A percentile compares a stretch with the other conserved stretches of the same genome.
phyloP scores from a whole-genome alignment of 1,140 invertebrate genomes.

The Lucilia cuprina region DNA sequence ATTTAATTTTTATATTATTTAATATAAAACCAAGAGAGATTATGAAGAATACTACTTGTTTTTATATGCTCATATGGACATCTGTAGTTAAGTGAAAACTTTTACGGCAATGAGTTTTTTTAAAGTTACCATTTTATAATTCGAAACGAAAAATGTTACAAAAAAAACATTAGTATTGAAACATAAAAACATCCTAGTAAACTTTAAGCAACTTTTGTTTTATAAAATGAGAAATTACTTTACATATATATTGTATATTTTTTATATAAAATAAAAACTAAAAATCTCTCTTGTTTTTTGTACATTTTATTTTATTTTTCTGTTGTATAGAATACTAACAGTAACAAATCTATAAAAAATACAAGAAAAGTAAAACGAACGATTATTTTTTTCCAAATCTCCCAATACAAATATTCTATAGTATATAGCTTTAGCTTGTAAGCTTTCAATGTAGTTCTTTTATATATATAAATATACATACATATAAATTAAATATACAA shows the following conservation, averaged over 20 bases:
- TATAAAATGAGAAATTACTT: too few relatives aligned
- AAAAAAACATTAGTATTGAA: too few relatives aligned
- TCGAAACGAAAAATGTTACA: too few relatives aligned
- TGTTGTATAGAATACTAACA: not conserved
- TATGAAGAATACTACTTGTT: not conserved
- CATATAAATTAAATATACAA: not conserved
- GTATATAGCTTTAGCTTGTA: conserved; percentile 31
- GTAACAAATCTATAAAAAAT: not conserved
- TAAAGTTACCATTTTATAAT: too few relatives aligned
- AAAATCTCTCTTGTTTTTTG: not conserved
- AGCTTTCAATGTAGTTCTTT: conserved; percentile 29
- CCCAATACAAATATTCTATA: not conserved
- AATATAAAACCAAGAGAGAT: not conserved
- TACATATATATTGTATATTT: not conserved
- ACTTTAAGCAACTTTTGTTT: too few relatives aligned
- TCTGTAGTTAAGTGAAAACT: too few relatives aligned
- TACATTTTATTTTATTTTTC: not conserved
- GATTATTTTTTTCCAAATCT: not conserved
- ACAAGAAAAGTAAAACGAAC: conserved; percentile 19
- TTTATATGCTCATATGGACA: not conserved
- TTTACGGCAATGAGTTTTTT: too few relatives aligned
- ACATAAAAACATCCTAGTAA: too few relatives aligned
- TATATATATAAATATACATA: not conserved
- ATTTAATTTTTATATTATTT: not conserved
- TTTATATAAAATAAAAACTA: not conserved